Conservation (phyloP, 2,797 vertebrate species). For the Myotis daubentonii region DNA sequence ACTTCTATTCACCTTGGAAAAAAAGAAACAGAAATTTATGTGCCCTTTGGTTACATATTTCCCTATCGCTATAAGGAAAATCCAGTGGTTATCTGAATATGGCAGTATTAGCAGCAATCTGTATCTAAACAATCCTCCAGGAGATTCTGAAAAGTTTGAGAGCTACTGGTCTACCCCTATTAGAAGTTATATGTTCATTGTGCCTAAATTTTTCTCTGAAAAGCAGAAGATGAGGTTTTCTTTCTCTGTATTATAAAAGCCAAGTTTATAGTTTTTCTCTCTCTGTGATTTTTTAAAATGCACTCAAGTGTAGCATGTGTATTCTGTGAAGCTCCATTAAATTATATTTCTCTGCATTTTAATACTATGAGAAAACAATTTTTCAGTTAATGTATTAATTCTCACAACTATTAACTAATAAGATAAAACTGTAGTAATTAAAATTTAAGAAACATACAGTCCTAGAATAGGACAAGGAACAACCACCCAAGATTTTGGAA, state of each 20-base stretch:
- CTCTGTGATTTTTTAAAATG: not conserved
- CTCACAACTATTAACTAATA: conserved; percentile 9
- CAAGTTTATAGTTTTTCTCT: conserved; percentile 8
- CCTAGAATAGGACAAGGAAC: not conserved
- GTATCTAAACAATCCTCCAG: not conserved
- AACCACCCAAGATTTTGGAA: conserved; percentile 11
- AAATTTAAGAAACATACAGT: not conserved
- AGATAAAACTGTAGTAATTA: not conserved
- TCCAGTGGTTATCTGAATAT: not conserved
- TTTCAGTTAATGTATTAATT: not conserved
- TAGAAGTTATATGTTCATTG: not conserved
- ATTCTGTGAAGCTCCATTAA: not conserved
- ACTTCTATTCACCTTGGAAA: not conserved
- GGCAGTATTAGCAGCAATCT: not conserved
- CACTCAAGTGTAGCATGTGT: not conserved
- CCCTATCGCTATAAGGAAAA: not conserved
- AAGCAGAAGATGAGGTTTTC: conserved; percentile 8
- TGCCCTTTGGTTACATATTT: not conserved
- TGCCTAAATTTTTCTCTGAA: not conserved
- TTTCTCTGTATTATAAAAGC: not conserved
- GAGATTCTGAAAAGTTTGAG: not conserved
- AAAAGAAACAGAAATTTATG: not conserved
- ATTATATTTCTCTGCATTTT: not conserved
- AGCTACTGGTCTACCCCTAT: not conserved
- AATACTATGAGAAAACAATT: not conserved